Evolutionary conservation across 2,113 vertebrate species (phyloP).

Genomic region (Gnathonemus echidnorhynchus): DNA sequence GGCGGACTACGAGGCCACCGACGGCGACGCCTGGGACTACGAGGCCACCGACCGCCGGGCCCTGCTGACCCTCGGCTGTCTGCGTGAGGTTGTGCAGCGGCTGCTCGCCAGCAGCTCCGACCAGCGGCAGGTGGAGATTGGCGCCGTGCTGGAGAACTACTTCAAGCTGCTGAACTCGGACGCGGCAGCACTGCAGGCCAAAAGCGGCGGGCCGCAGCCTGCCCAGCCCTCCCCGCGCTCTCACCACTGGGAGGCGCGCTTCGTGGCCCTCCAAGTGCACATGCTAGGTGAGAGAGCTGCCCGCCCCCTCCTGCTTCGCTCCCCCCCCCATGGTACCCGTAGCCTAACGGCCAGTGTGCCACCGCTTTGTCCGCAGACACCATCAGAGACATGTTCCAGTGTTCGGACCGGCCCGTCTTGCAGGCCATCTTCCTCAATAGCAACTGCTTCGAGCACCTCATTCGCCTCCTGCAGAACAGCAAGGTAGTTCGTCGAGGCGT

Average conservation of each 20-base stretch:
- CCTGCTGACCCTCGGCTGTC: slow-evolving; percentile 83
- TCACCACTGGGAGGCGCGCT: slow-evolving; percentile 81
- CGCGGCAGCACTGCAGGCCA: slow-evolving; percentile 70
- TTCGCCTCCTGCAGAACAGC: slow-evolving; percentile 91
- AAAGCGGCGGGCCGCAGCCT: slow-evolving; percentile 41
- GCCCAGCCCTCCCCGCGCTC: slow-evolving; percentile 47
- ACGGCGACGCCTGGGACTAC: slow-evolving; percentile 69
- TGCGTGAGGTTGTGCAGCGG: slow-evolving; percentile 89
- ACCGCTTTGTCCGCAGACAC: slow-evolving; percentile 63
- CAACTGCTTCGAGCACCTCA: slow-evolving; percentile 97
- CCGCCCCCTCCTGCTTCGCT: background rate
- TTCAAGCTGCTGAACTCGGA: slow-evolving; percentile 97
- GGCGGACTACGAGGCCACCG: slow-evolving; percentile 73
- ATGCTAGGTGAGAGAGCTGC: slow-evolving; percentile 78
- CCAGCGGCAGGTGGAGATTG: slow-evolving; percentile 92
- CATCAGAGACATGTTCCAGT: slow-evolving; percentile 94
- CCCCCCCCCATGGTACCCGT: background rate
- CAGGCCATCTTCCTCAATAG: slow-evolving; percentile 98
- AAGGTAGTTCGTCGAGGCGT: slow-evolving; percentile 66
- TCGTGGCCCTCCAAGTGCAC: slow-evolving; percentile 85
- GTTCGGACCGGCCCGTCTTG: slow-evolving; percentile 88
- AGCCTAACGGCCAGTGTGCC: background rate
- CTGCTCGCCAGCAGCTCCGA: slow-evolving; percentile 91
- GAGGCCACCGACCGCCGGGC: slow-evolving; percentile 77
- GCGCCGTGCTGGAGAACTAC: slow-evolving; percentile 87